Base-by-base conservation (phyloP, 2,113 vertebrate genomes). In the Pandion haliaetus region DNA sequence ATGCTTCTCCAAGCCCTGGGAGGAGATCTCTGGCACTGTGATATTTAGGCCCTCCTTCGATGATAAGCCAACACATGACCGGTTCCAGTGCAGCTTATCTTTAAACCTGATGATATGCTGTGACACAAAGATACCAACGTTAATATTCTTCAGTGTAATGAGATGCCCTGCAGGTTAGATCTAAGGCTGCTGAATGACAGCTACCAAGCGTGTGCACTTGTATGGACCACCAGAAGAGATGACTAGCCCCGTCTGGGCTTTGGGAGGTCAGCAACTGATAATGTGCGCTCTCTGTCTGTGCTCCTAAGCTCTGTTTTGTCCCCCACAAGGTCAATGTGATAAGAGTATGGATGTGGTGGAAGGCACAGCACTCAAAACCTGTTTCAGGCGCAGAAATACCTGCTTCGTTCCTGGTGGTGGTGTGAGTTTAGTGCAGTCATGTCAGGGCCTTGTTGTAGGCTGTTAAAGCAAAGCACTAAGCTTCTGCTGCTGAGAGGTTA, bases 91-190 rank as follows among this genome's bases (percentile, higher is more conserved):
- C 49, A 38, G 63, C 18, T 45, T 26, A 19, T 61, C 65, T 54
- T 84, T 42, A 59, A 45, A 9, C 38, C 36, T 32, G 21, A 8
- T 66, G 19, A 20, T 40, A 3, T 4, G 32, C 40, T 42, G 34
- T 31, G 69, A 23, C 25, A 14, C 0, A 5, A 26, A 74, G 47
- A 18, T 32, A 21, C n/a, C 17, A 8, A 28, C 1, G 1, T 36
- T 44, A 8, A 21, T 19, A 3, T 4, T 15, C 31, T 9, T 61
- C 23, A 10, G 45, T 20, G 18, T 8, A 6, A 25, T 8, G n/a
- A 70, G 67, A 17, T 61, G 31, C 55, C 58, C 77, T 54, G 21
- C 63, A 57, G 17, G 29, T 23, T 26, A 5, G 58, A 65, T 57
- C 70, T 31, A 20, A 45, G 67, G 49, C 61, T 83, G 78, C 74